These are phyloP conservation scores for Anodontia alba DNA, from an alignment of 2,888 invertebrate species.

Conservation along the genomic window DNA sequence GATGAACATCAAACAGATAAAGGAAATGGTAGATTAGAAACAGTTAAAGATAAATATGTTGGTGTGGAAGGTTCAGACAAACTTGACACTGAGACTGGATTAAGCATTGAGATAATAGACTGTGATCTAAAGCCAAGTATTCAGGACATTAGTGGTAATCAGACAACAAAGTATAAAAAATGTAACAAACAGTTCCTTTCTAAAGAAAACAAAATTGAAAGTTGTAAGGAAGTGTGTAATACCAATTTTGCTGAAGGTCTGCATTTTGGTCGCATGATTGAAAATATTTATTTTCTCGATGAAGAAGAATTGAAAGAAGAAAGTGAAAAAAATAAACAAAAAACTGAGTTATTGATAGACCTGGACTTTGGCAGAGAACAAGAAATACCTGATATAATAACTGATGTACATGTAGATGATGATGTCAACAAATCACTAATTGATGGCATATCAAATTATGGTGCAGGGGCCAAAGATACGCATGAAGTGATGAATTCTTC, in stretches of 20 bases:
- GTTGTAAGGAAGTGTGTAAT: neutral
- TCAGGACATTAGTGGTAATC: neutral
- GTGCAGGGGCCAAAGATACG: too few species aligned
- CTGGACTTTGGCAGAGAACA: neutral
- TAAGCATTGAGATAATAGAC: neutral
- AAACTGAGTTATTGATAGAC: neutral
- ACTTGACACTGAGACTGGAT: neutral
- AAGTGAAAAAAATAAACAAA: conserved; percentile 1
- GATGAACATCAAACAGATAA: neutral
- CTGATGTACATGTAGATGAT: too few species aligned
- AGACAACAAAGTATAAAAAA: neutral
- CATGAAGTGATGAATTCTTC: neutral
- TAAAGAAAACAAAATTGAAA: neutral
- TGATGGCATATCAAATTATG: too few species aligned
- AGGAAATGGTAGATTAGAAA: neutral
- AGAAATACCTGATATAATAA: neutral
- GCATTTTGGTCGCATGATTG: neutral
- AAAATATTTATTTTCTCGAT: conserved; percentile 12
- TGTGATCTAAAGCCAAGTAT: neutral
- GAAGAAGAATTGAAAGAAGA: conserved; percentile 8
- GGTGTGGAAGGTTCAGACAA: neutral
- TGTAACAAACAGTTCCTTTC: neutral
- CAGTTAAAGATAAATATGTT: neutral
- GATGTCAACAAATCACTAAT: too few species aligned
- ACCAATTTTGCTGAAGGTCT: neutral